Percentiles rank a stretch among this genome's conserved stretches.
These are phyloP conservation scores for Cyprinodon variegatus DNA, from an alignment of 2,113 vertebrate species.

Conservation along the genomic window DNA sequence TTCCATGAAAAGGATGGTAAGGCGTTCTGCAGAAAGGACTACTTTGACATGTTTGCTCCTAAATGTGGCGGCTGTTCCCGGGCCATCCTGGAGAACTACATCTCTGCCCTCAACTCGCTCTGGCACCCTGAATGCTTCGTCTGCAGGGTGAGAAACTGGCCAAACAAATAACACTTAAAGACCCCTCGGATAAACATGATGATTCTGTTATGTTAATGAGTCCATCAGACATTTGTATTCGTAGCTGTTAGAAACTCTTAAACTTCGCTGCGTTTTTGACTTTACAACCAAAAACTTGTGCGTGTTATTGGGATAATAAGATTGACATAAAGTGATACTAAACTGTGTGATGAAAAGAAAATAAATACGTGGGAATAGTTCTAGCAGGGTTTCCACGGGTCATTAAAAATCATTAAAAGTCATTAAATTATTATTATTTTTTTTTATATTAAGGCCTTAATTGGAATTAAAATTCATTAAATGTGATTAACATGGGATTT, in stretches of 20 bases:
- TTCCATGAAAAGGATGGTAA: slow-evolving; percentile 97
- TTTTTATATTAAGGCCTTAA: too few species aligned
- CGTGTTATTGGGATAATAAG: neutral
- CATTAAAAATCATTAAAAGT: too few species aligned
- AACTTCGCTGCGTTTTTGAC: neutral
- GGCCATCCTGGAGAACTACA: slow-evolving; percentile 96
- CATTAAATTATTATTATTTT: too few species aligned
- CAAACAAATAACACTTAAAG: neutral
- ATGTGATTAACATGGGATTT: too few species aligned
- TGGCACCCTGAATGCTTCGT: slow-evolving; percentile 98
- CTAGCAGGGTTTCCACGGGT: too few species aligned
- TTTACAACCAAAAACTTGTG: neutral
- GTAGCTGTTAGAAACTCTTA: neutral
- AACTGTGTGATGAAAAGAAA: neutral
- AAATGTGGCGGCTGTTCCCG: slow-evolving; percentile 93
- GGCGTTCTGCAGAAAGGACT: slow-evolving; percentile 94
- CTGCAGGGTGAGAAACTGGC: slow-evolving; percentile 86
- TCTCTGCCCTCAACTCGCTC: slow-evolving; percentile 93
- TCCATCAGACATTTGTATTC: neutral
- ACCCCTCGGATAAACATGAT: neutral
- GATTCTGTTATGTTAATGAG: neutral
- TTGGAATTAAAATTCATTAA: too few species aligned
- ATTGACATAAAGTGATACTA: neutral
- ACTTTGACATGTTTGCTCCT: slow-evolving; percentile 97
- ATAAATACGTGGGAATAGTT: too few species aligned